Percentiles rank a stretch among this genome's conserved stretches.
Conservation (phyloP, 2,113 vertebrate genomes). For the Tetraodon nigroviridis region DNA sequence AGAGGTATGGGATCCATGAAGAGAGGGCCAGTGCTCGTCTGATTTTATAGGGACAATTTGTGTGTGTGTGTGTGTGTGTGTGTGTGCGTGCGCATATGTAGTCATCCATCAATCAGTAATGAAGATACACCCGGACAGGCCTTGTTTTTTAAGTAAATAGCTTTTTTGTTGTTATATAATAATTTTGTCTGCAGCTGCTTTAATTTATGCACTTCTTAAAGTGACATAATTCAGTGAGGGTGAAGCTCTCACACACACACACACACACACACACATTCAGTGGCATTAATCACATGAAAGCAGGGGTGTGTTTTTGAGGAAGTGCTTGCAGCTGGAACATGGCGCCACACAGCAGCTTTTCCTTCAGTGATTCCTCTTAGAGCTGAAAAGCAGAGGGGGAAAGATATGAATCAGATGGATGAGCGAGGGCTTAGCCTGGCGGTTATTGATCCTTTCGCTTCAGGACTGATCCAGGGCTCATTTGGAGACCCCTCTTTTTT, state of each 20-base stretch:
- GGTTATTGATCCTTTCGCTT: conserved; percentile 69
- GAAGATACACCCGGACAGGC: conserved; percentile 52
- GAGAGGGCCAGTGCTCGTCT: conserved; percentile 48
- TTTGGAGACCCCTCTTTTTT: conserved; percentile 52
- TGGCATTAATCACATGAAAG: conserved; percentile 39
- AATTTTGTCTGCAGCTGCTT: not conserved
- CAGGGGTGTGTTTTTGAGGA: conserved; percentile 40
- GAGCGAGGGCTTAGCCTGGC: conserved; percentile 68
- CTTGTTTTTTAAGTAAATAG: conserved; percentile 19
- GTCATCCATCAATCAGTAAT: conserved; percentile 71
- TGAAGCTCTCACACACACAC: not conserved
- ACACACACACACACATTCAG: too few relatives aligned
- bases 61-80: not conserved
- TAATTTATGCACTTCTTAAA: too few relatives aligned
- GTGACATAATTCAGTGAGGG: too few relatives aligned
- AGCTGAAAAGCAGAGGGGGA: conserved; percentile 29
- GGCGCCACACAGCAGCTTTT: conserved; percentile 36
- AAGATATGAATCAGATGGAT: conserved; percentile 74
- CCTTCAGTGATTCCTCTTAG: conserved; percentile 39
- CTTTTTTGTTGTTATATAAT: not conserved
- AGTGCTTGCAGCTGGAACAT: conserved; percentile 30
- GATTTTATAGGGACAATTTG: conserved; percentile 61
- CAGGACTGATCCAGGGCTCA: conserved; percentile 70
- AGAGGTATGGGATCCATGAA: conserved; percentile 52
- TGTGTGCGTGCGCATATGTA: not conserved